A percentile compares a stretch with the other conserved stretches of the same genome.
Evolutionary conservation across 2,797 vertebrate species (phyloP).

Genomic region (Petrocephalus schoutedeni): DNA sequence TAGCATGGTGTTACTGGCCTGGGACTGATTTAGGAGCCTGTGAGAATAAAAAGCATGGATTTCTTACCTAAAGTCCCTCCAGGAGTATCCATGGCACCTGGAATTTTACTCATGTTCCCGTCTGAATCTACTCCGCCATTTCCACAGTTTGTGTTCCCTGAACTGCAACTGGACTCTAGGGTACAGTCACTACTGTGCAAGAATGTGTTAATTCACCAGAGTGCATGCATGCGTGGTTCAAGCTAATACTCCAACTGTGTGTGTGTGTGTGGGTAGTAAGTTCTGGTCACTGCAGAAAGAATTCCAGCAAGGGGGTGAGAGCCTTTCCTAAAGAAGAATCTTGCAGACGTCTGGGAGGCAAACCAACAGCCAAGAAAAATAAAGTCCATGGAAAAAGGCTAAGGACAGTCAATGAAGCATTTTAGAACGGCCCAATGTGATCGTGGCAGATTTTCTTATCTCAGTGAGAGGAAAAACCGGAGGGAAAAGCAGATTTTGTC

Average conservation of each 20-base stretch:
- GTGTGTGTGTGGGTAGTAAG: conserved; percentile 42
- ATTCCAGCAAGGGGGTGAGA: conserved; percentile 65
- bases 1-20: conserved; percentile 67
- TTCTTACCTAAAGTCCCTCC: conserved; percentile 76
- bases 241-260: conserved; percentile 36
- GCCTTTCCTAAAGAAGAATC: conserved; percentile 51
- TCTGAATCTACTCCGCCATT: conserved; percentile 48
- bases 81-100: conserved; percentile 76
- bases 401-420: neutral
- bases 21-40: conserved; percentile 77
- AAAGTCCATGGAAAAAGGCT: neutral
- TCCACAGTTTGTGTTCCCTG: conserved; percentile 55
- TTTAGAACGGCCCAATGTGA: neutral
- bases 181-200: neutral
- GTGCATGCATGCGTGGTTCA: neutral
- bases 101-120: conserved; percentile 75
- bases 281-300: conserved; percentile 46
- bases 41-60: conserved; percentile 79
- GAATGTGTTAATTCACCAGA: conserved; percentile 1
- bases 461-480: neutral
- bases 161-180: conserved; percentile 42
- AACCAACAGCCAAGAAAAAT: neutral
- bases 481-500: neutral
- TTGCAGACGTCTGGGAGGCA: neutral
- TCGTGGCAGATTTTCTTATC: neutral